Evolutionary conservation across 1,140 invertebrate genomes (phyloP), one percentile per base, ranked within the genome.

Genomic region (Cyclargus thomasi): DNA sequence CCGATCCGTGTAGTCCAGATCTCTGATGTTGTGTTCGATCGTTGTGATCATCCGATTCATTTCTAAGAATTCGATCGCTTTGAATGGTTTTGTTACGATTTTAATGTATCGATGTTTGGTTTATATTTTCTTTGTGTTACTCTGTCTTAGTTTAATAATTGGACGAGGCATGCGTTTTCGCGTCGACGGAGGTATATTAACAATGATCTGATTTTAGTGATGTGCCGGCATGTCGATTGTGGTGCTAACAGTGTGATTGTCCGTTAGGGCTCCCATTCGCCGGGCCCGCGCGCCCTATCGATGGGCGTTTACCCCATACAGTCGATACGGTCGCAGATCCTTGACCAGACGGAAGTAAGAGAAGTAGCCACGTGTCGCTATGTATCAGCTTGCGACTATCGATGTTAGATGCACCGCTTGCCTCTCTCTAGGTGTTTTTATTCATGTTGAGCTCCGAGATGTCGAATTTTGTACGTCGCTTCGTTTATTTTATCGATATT

Each of bases 291-390:
- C 84, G 94, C 94, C 81, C 93, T 95, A 72, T 95, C 96, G 74
- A 95, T 97, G 94, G 96, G 96, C 77, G 93, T 95, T 88, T 97
- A 95, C 91, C 96, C 95, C 78, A 95, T 97, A 88, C 94, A 97
- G 92, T 94, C 94, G 91, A 93, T 97, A 89, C 94, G 94, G 89
- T 97, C 96, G 80, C 93, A 94, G 92, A 96, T 97, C 87, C 93
- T 96, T 88, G 93, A 94, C 88, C 94, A 94, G 86, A 93, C 96
- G 88, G 94, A 96, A 93, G 97, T 97, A 96, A 97, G 96, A 96
- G 76, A 71, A 77, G 74, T 80, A 75, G 74, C 68, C 81, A 80
- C 81, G 78, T 85, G 86, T 85, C 82, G 85, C 80, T 76, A 72
- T 74, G 80, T 80, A 71, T 74, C 70, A 81, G 83, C 82, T 89